These are phyloP conservation scores for Formica selysi DNA, from an alignment of 1,140 invertebrate genomes.

Conservation along the genomic window DNA sequence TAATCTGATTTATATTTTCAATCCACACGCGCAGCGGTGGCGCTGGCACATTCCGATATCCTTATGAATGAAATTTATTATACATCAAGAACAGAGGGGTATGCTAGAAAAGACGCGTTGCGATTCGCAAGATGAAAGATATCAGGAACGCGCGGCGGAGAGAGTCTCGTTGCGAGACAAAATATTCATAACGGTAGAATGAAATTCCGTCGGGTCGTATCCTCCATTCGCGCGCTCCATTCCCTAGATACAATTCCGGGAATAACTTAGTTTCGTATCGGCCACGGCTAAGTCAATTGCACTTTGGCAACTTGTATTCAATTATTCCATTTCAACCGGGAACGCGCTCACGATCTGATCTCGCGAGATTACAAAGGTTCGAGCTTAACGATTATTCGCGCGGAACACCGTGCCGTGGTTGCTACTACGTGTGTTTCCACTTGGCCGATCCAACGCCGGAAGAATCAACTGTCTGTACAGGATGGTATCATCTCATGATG, in stretches of 20 bases:
- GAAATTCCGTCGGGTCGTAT: conserved; percentile 56
- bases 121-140: conserved; percentile 59
- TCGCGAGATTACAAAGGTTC: conserved; percentile 61
- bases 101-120: conserved; percentile 47
- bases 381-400: conserved; percentile 61
- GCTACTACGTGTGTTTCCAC: conserved; percentile 34
- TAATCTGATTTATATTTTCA: conserved; percentile 13
- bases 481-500: background rate
- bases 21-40: background rate
- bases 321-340: conserved; percentile 68
- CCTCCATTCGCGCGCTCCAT: conserved; percentile 47
- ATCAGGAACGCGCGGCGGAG: conserved; percentile 33
- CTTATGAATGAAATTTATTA: conserved; percentile 59
- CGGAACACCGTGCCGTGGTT: conserved; percentile 34
- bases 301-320: conserved; percentile 69
- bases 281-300: conserved; percentile 60
- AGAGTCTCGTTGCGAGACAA: conserved; percentile 48
- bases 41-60: background rate
- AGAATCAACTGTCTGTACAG: conserved; percentile 32
- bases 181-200: conserved; percentile 63
- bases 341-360: conserved; percentile 51
- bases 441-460: conserved; percentile 15
- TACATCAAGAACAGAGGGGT: conserved; percentile 30
- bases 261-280: conserved; percentile 66
- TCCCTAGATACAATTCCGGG: conserved; percentile 53